Conservation (phyloP, 2,113 vertebrate species). For the Nansenia antarctica region DNA sequence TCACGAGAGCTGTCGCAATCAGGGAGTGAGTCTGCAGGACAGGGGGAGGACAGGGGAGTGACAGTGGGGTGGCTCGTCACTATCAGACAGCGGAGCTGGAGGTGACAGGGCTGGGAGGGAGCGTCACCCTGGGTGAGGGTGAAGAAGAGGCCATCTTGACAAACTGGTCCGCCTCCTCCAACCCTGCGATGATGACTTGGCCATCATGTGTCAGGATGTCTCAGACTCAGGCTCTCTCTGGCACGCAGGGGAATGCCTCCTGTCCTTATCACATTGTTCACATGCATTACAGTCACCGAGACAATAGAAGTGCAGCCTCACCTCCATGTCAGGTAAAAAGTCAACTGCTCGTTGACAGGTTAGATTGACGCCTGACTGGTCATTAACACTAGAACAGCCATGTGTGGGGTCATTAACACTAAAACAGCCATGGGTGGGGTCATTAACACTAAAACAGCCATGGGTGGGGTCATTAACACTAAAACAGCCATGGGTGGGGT, state of each 20-base stretch:
- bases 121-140: conserved; percentile 33
- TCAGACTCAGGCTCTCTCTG: conserved; percentile 4
- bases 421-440: no score
- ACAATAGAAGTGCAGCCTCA: conserved; percentile 31
- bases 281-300: conserved; percentile 29
- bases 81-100: conserved; percentile 23
- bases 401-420: no score
- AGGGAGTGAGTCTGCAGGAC: conserved; percentile 23
- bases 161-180: neutral
- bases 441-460: no score
- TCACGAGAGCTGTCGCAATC: conserved; percentile 41
- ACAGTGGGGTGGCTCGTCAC: conserved; percentile 39
- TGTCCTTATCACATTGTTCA: conserved; percentile 19
- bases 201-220: conserved; percentile 38
- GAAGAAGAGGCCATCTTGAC: conserved; percentile 31
- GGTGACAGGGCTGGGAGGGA: conserved; percentile 44
- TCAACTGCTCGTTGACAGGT: neutral
- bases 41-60: conserved; percentile 32
- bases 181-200: conserved; percentile 29
- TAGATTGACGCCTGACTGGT: conserved; percentile 7
- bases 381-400: no score
- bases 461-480: no score
- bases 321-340: conserved; percentile 15
- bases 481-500: no score
- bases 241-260: neutral